Conservation (phyloP, 1,140 invertebrate genomes). For the Bombus balteatus region DNA sequence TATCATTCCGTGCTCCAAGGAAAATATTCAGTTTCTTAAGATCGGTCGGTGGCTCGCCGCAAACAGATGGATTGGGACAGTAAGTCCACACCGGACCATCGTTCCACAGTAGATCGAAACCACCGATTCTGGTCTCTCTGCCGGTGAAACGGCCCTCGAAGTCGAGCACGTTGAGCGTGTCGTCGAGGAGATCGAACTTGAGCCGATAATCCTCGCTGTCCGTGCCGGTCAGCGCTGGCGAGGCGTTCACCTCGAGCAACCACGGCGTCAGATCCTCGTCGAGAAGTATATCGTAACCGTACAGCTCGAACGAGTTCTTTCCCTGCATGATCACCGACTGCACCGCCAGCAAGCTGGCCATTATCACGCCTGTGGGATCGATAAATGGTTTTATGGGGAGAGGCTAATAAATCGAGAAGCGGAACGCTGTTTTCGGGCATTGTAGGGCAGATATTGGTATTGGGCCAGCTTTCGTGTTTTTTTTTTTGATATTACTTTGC, state of each 20-base stretch:
- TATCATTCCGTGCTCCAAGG: conserved; percentile 71
- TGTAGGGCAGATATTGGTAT: too few relatives aligned
- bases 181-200: conserved; percentile 80
- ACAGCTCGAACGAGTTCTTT: conserved; percentile 85
- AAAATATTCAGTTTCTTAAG: conserved; percentile 72
- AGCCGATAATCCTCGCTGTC: conserved; percentile 83
- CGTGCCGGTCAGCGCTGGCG: conserved; percentile 85
- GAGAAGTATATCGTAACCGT: conserved; percentile 87
- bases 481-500: too few relatives aligned
- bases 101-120: conserved; percentile 85
- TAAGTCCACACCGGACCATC: conserved; percentile 82
- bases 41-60: conserved; percentile 32
- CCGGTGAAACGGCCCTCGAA: conserved; percentile 81
- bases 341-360: conserved; percentile 84
- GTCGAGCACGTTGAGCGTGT: conserved; percentile 80
- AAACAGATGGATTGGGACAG: conserved; percentile 41
- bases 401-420: background rate
- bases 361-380: conserved; percentile 77
- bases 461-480: too few relatives aligned
- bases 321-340: conserved; percentile 80
- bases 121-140: conserved; percentile 84
- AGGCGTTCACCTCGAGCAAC: conserved; percentile 87
- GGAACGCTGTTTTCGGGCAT: too few relatives aligned
- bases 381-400: background rate
- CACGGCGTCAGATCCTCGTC: conserved; percentile 85